Percentiles rank a stretch among this genome's conserved stretches.
Evolutionary conservation across 2,113 vertebrate species (phyloP).

Genomic region (Plecturocebus donacophilus): DNA sequence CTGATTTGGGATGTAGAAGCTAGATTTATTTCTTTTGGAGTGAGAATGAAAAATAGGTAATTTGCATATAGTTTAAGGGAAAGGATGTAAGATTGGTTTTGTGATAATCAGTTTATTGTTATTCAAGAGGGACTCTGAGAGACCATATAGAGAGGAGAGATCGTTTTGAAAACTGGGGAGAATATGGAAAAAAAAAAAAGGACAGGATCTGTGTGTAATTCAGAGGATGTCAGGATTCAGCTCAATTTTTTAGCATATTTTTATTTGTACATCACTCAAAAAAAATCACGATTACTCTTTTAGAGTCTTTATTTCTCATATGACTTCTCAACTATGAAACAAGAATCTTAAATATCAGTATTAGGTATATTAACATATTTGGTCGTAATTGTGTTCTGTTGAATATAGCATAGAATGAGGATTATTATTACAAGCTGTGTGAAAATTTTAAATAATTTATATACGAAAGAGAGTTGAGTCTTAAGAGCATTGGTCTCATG

Average conservation of each 20-base stretch:
- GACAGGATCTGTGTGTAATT: background rate
- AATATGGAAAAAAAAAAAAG: background rate
- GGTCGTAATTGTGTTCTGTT: constrained; percentile 14
- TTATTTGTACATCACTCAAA: constrained; percentile 1
- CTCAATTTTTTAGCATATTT: background rate
- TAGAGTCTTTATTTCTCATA: constrained; percentile 28
- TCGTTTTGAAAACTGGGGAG: constrained; percentile 24
- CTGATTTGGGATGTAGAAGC: constrained; percentile 35
- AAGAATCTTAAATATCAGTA: constrained; percentile 17
- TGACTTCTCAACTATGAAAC: constrained; percentile 31
- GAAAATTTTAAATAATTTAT: constrained; percentile 49
- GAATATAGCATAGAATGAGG: constrained; percentile 15
- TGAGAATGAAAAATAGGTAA: constrained; percentile 47
- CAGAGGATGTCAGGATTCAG: background rate
- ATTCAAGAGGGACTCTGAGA: constrained; percentile 46
- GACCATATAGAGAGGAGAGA: background rate
- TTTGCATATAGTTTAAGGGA: constrained; percentile 41
- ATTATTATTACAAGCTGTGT: constrained; percentile 38
- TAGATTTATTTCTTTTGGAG: constrained; percentile 57
- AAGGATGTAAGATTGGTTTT: constrained; percentile 29
- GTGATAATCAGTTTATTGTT: constrained; percentile 10
- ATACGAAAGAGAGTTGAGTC: background rate
- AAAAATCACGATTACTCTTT: background rate
- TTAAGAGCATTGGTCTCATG: background rate
- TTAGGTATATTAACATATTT: constrained; percentile 15